Conservation (phyloP, 2,888 invertebrate genomes). For the Drosophila diplacantha region DNA sequence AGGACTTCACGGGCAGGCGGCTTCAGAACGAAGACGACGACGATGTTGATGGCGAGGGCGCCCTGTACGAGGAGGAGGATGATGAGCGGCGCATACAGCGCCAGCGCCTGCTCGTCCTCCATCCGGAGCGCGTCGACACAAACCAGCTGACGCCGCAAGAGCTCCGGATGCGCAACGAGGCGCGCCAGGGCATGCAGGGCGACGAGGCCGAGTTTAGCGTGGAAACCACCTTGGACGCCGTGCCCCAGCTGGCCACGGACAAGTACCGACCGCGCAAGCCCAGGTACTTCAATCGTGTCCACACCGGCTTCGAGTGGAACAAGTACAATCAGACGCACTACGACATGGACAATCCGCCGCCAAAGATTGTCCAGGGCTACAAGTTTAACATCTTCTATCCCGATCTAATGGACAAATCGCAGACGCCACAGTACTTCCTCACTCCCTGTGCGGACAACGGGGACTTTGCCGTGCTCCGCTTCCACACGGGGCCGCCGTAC, state of each 20-base stretch:
- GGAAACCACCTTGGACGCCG: slow-evolving; percentile 89
- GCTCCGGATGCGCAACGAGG: slow-evolving; percentile 86
- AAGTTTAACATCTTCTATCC: slow-evolving; percentile 99
- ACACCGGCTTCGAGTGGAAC: slow-evolving; percentile 99
- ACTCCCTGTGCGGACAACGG: slow-evolving; percentile 93
- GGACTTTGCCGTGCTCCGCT: slow-evolving; percentile 96
- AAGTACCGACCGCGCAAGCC: slow-evolving; percentile 99
- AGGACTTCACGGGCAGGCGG: slow-evolving; percentile 54
- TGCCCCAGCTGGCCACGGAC: slow-evolving; percentile 92
- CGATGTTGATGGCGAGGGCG: slow-evolving; percentile 46
- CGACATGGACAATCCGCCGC: slow-evolving; percentile 99
- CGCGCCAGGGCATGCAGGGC: slow-evolving; percentile 88
- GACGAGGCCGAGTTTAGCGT: slow-evolving; percentile 96
- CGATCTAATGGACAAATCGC: slow-evolving; percentile 95
- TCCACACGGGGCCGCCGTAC: slow-evolving; percentile 99
- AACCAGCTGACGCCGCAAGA: slow-evolving; percentile 76
- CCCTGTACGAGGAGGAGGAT: slow-evolving; percentile 53
- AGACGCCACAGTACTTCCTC: slow-evolving; percentile 95
- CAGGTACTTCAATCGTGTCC: slow-evolving; percentile 96
- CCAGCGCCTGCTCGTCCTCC: slow-evolving; percentile 47
- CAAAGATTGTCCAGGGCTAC: slow-evolving; percentile 99
- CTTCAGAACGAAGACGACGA: slow-evolving; percentile 46
- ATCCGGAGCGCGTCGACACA: slow-evolving; percentile 69
- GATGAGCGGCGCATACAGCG: slow-evolving; percentile 52
- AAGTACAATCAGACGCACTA: slow-evolving; percentile 99